Conservation (phyloP, 2,797 vertebrate genomes). For the Huso huso region DNA sequence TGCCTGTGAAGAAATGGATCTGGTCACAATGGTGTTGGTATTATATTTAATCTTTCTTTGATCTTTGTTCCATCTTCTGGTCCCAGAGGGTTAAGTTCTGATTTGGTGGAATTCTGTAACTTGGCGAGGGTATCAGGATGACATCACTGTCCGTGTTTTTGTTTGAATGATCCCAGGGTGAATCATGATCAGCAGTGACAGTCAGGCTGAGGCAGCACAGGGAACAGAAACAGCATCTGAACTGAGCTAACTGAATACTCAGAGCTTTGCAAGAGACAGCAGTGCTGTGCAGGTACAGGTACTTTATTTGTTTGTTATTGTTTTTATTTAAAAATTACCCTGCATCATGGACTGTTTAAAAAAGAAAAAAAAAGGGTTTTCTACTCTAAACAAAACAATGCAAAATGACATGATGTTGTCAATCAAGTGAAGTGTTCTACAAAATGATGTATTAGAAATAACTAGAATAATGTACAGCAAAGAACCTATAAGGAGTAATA, state of each 20-base stretch:
- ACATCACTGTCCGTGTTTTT: constrained; percentile 21
- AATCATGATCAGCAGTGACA: constrained; percentile 9
- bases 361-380: too few species aligned
- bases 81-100: constrained; percentile 19
- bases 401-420: too few species aligned
- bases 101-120: constrained; percentile 21
- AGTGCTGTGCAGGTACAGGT: constrained; percentile 2
- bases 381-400: too few species aligned
- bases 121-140: constrained; percentile 22
- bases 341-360: too few species aligned
- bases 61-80: constrained; percentile 2
- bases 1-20: too few species aligned
- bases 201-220: constrained; percentile 1
- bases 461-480: too few species aligned
- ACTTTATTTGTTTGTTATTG: neutral
- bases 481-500: too few species aligned
- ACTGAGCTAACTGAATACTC: neutral
- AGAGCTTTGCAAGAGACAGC: neutral
- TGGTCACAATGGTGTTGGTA: too few species aligned
- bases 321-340: too few species aligned
- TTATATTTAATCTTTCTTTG: too few species aligned
- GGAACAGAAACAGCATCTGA: constrained; percentile 11
- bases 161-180: constrained; percentile 7
- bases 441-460: too few species aligned
- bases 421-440: too few species aligned